A percentile compares a stretch with the other conserved stretches of the same genome.
phyloP scores from a whole-genome alignment of 2,113 vertebrate genomes.

The Phycodurus eques region DNA sequence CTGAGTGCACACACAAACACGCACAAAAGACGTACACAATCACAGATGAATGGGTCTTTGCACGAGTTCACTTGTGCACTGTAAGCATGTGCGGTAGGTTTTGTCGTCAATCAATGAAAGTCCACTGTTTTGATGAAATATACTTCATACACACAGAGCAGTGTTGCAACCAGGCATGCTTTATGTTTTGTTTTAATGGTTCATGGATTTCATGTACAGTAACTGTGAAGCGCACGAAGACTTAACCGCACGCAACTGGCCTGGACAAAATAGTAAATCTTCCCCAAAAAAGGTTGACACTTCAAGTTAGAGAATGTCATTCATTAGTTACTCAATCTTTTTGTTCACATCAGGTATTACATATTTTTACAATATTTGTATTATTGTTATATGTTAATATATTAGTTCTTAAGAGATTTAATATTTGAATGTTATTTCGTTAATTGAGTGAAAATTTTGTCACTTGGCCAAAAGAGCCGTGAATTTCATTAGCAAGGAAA shows the following conservation, averaged over 20 bases:
- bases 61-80: constrained; percentile 24
- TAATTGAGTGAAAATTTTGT: too few species aligned
- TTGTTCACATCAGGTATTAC: too few species aligned
- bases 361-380: too few species aligned
- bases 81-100: constrained; percentile 25
- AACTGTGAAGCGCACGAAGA: neutral
- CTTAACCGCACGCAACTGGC: neutral
- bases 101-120: constrained; percentile 40
- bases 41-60: constrained; percentile 40
- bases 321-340: too few species aligned
- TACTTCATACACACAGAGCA: constrained; percentile 7
- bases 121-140: constrained; percentile 35
- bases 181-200: constrained; percentile 21
- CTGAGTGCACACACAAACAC: constrained; percentile 27
- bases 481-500: too few species aligned
- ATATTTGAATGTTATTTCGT: too few species aligned
- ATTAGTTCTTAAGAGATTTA: too few species aligned
- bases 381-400: too few species aligned
- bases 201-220: neutral
- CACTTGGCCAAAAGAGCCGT: too few species aligned
- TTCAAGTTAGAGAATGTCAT: too few species aligned
- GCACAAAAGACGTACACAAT: constrained; percentile 19
- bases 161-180: constrained; percentile 20
- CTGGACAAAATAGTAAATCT: neutral
- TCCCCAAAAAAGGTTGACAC: too few species aligned